A percentile compares a stretch with the other conserved stretches of the same genome.
phyloP scores from a whole-genome alignment of 1,140 invertebrate species.

The Leucophenga varia region DNA sequence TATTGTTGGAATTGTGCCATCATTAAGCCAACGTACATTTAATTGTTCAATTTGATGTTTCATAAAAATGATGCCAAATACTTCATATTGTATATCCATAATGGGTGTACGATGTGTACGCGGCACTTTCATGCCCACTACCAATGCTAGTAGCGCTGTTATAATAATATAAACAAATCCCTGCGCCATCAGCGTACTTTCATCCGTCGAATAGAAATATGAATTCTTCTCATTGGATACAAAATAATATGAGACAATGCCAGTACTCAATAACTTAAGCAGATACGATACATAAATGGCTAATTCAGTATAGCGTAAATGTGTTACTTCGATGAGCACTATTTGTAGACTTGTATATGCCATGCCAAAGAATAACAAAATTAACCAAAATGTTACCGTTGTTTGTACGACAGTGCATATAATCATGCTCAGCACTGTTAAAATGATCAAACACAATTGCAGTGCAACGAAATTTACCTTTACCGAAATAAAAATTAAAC shows the following conservation, averaged over 20 bases:
- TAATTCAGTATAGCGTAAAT: conserved; percentile 40
- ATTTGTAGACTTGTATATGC: conserved; percentile 42
- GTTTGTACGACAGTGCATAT: conserved; percentile 32
- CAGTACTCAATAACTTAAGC: conserved; percentile 35
- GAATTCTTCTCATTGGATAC: conserved; percentile 40
- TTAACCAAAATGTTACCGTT: conserved; percentile 36
- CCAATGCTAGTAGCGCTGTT: conserved; percentile 35
- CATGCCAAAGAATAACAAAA: conserved; percentile 41
- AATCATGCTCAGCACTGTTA: conserved; percentile 42
- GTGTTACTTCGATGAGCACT: conserved; percentile 38
- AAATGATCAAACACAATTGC: conserved; percentile 27
- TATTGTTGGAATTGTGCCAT: conserved; percentile 51
- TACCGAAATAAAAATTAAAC: conserved; percentile 31
- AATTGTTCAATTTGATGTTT: conserved; percentile 53
- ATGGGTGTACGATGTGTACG: conserved; percentile 35
- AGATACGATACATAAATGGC: conserved; percentile 31
- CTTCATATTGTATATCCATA: conserved; percentile 45
- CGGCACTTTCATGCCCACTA: conserved; percentile 49
- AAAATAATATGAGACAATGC: conserved; percentile 43
- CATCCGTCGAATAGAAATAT: conserved; percentile 44
- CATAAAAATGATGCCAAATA: conserved; percentile 48
- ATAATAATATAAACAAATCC: conserved; percentile 50
- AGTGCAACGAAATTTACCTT: conserved; percentile 42
- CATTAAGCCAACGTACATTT: conserved; percentile 46
- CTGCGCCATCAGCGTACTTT: conserved; percentile 44